Percentiles rank a stretch among this genome's conserved stretches.
These are phyloP conservation scores for Pelecanoides urinatrix DNA, from an alignment of 2,113 vertebrate genomes.

Conservation along the genomic window DNA sequence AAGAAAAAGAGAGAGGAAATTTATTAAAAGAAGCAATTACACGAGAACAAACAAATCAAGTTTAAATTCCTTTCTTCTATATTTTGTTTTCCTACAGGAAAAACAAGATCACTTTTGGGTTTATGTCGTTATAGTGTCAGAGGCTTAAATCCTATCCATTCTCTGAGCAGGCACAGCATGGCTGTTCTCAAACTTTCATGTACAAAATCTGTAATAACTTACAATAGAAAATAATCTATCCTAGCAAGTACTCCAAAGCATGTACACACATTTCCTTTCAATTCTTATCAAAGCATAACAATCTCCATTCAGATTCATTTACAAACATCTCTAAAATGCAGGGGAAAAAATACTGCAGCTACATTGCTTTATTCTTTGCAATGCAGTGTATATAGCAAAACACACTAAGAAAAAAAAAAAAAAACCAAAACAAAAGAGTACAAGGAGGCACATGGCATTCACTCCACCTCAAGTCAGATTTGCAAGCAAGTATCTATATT, in stretches of 20 bases:
- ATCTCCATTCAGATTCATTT: background rate
- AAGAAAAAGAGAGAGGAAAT: background rate
- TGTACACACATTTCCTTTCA: background rate
- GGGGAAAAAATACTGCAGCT: background rate
- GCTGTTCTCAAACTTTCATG: background rate
- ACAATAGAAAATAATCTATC: background rate
- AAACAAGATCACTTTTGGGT: background rate
- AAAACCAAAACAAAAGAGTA: background rate
- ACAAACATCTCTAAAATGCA: background rate
- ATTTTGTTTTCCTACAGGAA: background rate
- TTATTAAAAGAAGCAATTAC: background rate
- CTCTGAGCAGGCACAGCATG: background rate
- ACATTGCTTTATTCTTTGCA: background rate
- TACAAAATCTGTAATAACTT: background rate
- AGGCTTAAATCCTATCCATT: background rate
- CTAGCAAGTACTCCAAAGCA: background rate
- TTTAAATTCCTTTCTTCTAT: background rate
- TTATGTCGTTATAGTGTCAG: background rate
- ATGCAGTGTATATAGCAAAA: background rate
- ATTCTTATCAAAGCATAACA: background rate
- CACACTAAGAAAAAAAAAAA: too few species aligned
- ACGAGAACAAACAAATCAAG: background rate
- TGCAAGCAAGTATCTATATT: background rate
- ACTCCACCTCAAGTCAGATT: background rate
- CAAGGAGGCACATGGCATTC: background rate